Conservation (phyloP, 2,888 invertebrate species). For the Melitaea athalia region DNA sequence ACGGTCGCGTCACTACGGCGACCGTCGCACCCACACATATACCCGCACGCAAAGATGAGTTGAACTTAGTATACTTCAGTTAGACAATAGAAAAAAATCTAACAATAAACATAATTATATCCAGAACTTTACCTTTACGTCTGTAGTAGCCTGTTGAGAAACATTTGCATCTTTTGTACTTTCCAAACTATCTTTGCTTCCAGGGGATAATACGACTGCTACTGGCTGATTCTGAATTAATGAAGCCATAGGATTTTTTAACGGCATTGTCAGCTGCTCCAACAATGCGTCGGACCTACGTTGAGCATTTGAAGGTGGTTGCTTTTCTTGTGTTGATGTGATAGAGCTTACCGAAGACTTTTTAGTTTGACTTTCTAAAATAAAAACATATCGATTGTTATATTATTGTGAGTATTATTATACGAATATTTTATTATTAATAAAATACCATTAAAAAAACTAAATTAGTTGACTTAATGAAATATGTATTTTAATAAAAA, state of each 20-base stretch:
- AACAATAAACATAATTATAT: background rate
- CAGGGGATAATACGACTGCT: conserved; percentile 56
- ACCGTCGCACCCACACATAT: too few species aligned
- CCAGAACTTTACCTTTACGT: conserved; percentile 66
- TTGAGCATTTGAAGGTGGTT: conserved; percentile 67
- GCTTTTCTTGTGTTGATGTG: conserved; percentile 67
- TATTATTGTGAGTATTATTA: background rate
- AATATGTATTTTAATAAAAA: too few species aligned
- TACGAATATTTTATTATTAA: too few species aligned
- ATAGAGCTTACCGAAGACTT: conserved; percentile 73
- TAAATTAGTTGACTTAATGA: too few species aligned
- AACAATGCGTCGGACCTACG: conserved; percentile 73
- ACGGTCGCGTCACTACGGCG: too few species aligned
- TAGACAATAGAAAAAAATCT: background rate
- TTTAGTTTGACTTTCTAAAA: conserved; percentile 64
- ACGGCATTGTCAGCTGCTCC: conserved; percentile 72
- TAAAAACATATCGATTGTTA: background rate
- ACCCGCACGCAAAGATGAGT: too few species aligned
- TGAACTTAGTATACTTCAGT: too few species aligned
- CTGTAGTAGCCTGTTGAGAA: conserved; percentile 62
- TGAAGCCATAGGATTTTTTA: conserved; percentile 63
- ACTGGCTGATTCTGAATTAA: conserved; percentile 52
- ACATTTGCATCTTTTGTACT: conserved; percentile 61
- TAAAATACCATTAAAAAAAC: too few species aligned
- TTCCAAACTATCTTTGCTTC: conserved; percentile 69